Conservation (phyloP, 2,113 vertebrate species). For the Lonchura striata region DNA sequence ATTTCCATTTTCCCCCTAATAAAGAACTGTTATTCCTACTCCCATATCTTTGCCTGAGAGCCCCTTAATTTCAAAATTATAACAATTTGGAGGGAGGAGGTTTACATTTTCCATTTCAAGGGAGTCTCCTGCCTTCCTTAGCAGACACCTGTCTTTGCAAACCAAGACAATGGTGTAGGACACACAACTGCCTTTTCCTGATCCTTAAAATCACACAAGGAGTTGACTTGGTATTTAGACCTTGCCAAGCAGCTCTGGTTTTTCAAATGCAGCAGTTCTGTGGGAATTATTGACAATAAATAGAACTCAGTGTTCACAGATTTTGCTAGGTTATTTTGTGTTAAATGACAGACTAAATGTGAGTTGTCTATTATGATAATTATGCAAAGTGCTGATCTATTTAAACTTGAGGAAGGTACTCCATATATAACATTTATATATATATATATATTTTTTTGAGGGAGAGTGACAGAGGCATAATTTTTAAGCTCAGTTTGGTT, state of each 20-base stretch:
- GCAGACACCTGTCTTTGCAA: neutral
- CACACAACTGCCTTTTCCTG: neutral
- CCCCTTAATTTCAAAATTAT: neutral
- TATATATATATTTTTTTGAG: neutral
- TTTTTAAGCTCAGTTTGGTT: neutral
- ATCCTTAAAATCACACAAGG: neutral
- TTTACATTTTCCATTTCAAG: neutral
- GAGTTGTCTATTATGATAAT: slow-evolving; percentile 13
- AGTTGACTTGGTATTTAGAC: neutral
- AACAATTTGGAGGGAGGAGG: accelerated
- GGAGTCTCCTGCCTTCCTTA: neutral
- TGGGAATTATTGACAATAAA: neutral
- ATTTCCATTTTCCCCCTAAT: too few species aligned
- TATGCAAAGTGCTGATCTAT: slow-evolving; percentile 1
- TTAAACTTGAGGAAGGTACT: slow-evolving; percentile 7
- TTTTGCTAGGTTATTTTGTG: neutral
- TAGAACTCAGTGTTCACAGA: neutral
- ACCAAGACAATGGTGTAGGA: neutral
- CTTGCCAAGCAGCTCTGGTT: neutral
- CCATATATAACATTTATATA: neutral
- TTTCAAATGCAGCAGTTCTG: neutral
- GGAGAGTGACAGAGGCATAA: neutral
- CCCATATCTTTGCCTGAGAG: neutral
- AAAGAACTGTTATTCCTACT: neutral
- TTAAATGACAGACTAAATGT: neutral